Conservation (phyloP, 2,113 vertebrate species). For the Melospiza georgiana region DNA sequence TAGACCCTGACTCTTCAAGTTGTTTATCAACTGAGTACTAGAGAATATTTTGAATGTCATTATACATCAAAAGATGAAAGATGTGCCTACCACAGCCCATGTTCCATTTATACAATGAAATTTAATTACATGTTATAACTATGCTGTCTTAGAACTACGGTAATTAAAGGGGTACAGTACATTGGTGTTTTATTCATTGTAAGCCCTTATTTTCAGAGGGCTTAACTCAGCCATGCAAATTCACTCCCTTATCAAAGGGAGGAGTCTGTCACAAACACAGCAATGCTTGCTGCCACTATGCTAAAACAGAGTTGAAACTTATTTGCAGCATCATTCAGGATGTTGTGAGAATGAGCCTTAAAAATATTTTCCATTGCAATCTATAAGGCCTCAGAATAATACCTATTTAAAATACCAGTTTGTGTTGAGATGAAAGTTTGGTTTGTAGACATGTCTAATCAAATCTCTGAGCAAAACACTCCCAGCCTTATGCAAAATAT, state of each 20-base stretch:
- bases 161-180: conserved; percentile 56
- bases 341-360: neutral
- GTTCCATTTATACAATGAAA: conserved; percentile 71
- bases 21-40: conserved; percentile 74
- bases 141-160: conserved; percentile 47
- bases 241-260: conserved; percentile 15
- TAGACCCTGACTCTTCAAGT: conserved; percentile 69
- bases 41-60: conserved; percentile 76
- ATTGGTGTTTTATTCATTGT: conserved; percentile 45
- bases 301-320: neutral
- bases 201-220: conserved; percentile 43
- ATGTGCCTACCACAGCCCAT: conserved; percentile 60
- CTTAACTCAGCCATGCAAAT: conserved; percentile 55
- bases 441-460: neutral
- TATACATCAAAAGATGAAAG: conserved; percentile 76
- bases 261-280: neutral
- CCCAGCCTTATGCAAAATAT: neutral
- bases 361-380: neutral
- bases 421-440: neutral
- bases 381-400: neutral
- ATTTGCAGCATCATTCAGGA: neutral
- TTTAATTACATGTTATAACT: conserved; percentile 72
- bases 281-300: neutral
- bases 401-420: neutral
- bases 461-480: neutral